These are phyloP conservation scores for Zapornia atra DNA, from an alignment of 2,113 vertebrate species.

Conservation along the genomic window DNA sequence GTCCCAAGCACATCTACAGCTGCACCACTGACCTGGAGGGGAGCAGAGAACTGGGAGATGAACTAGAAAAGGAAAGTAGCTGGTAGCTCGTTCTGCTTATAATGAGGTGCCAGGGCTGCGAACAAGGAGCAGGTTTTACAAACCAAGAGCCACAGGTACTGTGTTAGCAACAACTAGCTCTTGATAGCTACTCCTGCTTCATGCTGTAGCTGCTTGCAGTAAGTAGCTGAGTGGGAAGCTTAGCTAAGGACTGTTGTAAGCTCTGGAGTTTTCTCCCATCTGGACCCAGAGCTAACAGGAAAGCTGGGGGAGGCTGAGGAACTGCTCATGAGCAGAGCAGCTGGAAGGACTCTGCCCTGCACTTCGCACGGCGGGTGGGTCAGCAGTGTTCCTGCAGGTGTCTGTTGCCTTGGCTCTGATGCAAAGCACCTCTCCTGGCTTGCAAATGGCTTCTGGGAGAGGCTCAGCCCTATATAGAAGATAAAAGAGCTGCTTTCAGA, in stretches of 20 bases:
- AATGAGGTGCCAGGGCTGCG: background rate
- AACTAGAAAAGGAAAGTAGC: background rate
- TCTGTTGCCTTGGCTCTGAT: background rate
- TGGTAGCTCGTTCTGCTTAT: background rate
- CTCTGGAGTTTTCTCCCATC: background rate
- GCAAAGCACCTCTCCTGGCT: background rate
- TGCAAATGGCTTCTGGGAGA: background rate
- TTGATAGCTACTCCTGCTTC: background rate
- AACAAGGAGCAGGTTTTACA: background rate
- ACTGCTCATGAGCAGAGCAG: background rate
- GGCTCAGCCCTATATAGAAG: background rate
- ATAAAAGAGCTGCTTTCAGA: conserved; percentile 8
- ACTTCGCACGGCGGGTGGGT: fast-evolving
- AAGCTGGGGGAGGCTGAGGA: background rate
- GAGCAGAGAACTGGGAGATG: background rate
- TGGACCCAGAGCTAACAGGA: background rate
- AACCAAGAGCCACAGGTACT: background rate
- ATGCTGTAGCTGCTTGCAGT: background rate
- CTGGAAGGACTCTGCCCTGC: background rate
- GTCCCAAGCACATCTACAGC: background rate
- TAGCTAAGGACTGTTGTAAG: background rate
- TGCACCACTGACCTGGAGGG: background rate
- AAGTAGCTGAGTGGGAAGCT: background rate
- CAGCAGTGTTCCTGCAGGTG: background rate
- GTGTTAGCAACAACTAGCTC: background rate